Conservation (phyloP, 2,797 vertebrate genomes). For the Chrysocyon brachyurus region DNA sequence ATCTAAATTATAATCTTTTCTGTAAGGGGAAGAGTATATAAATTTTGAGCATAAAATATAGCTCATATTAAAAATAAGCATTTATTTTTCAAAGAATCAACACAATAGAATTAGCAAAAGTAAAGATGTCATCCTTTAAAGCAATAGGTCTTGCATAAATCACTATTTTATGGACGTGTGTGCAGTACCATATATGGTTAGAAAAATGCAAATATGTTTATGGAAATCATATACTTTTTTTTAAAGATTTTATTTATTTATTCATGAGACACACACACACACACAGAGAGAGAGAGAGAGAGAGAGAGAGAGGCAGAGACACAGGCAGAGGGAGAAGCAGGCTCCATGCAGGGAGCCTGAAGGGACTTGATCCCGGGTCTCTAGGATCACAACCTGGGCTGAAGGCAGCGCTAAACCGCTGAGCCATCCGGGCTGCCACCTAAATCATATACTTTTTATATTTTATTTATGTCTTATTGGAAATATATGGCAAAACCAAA, state of each 20-base stretch:
- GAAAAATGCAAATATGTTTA: slow-evolving; percentile 40
- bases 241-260: no score
- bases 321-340: no score
- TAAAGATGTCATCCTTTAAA: slow-evolving; percentile 38
- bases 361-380: no score
- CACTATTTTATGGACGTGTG: neutral
- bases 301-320: no score
- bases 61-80: neutral
- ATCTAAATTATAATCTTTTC: slow-evolving; percentile 53
- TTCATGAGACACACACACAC: no score
- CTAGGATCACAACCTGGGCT: no score
- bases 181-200: neutral
- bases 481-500: slow-evolving; percentile 56
- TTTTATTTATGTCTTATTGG: slow-evolving; percentile 67
- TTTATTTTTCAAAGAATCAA: slow-evolving; percentile 53
- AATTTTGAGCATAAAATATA: slow-evolving; percentile 47
- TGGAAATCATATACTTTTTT: slow-evolving; percentile 36
- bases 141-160: neutral
- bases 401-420: no score
- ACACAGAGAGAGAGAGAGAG: no score
- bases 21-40: neutral
- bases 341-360: no score
- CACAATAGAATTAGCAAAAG: slow-evolving; percentile 37
- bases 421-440: no score
- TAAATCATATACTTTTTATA: slow-evolving; percentile 55